Conservation (phyloP, 2,888 invertebrate species). For the Sphaerophoria taeniata region DNA sequence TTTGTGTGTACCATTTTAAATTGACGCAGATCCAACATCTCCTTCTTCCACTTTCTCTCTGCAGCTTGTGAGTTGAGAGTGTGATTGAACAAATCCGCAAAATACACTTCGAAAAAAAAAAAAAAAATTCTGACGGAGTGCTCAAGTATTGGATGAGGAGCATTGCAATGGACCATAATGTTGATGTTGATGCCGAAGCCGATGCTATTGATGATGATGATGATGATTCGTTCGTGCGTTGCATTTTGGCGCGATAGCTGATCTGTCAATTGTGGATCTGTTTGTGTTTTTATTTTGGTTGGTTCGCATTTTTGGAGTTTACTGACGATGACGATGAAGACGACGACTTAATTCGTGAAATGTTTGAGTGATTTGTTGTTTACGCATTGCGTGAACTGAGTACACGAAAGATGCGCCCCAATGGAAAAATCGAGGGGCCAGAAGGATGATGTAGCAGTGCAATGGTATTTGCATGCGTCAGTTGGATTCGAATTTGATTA, state of each 20-base stretch:
- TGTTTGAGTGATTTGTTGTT: constrained; percentile 74
- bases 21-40: constrained; percentile 25
- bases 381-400: constrained; percentile 48
- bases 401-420: not conserved
- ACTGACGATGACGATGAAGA: constrained; percentile 65
- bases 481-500: constrained; percentile 68
- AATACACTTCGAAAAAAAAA: constrained; percentile 22
- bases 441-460: constrained; percentile 67
- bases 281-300: constrained; percentile 31
- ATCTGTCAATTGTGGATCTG: constrained; percentile 66
- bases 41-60: not conserved
- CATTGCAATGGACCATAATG: constrained; percentile 4
- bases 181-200: constrained; percentile 40
- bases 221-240: constrained; percentile 31
- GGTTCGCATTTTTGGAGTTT: constrained; percentile 66
- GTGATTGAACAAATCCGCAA: constrained; percentile 60
- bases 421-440: constrained; percentile 18
- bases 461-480: constrained; percentile 72
- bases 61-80: no score
- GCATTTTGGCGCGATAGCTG: constrained; percentile 68
- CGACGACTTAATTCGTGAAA: constrained; percentile 69
- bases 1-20: constrained; percentile 51
- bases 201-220: constrained; percentile 45
- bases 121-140: not conserved
- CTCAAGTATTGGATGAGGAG: not conserved